phyloP scores from a whole-genome alignment of 2,113 vertebrate species.

The Myocastor coypus region DNA sequence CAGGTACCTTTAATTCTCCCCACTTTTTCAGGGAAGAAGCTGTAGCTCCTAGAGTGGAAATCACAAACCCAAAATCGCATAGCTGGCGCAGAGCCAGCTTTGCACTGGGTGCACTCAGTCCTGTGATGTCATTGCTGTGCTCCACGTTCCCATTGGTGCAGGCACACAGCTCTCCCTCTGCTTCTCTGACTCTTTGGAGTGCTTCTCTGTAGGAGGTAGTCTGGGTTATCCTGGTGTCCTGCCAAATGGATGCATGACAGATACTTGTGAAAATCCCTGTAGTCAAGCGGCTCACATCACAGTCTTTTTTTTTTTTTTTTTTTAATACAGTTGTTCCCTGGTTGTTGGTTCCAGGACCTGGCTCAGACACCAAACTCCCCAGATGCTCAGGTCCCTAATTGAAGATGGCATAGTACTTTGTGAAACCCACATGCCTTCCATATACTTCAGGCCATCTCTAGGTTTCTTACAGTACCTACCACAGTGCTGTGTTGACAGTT shows the following conservation, averaged over 20 bases:
- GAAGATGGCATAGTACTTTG: background rate
- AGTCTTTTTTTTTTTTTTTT: background rate
- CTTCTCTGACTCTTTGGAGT: background rate
- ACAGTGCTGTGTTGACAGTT: background rate
- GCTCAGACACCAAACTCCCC: background rate
- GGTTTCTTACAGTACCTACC: background rate
- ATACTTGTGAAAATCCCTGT: background rate
- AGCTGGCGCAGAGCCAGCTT: background rate
- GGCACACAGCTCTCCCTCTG: background rate
- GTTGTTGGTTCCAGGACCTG: background rate
- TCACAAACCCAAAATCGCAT: background rate
- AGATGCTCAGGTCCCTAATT: background rate
- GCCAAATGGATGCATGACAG: background rate
- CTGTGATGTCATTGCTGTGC: background rate
- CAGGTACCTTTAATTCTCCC: background rate
- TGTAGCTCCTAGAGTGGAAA: background rate
- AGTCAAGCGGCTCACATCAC: background rate
- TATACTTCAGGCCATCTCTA: background rate
- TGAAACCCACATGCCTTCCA: background rate
- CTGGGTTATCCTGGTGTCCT: background rate
- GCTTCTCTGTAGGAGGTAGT: background rate
- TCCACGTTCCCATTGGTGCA: fast-evolving
- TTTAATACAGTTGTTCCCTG: background rate
- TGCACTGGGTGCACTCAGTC: background rate
- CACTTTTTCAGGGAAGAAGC: background rate